These are phyloP conservation scores for Drosophila bunnanda DNA, from an alignment of 2,888 invertebrate species.

Conservation along the genomic window DNA sequence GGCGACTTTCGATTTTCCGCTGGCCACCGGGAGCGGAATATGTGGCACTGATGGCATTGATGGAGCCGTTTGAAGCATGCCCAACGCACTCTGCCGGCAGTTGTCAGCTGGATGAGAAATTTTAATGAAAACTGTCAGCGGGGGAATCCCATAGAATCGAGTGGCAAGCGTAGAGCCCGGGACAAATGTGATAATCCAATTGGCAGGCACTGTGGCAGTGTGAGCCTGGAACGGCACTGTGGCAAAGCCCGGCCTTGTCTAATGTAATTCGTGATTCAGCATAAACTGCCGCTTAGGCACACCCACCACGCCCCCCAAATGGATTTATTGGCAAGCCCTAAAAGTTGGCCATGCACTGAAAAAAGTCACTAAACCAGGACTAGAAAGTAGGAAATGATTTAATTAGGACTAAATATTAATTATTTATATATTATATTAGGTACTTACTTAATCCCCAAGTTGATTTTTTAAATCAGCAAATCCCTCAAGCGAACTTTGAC, in stretches of 20 bases:
- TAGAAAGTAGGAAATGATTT: too few relatives aligned
- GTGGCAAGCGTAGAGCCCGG: constrained; percentile 10
- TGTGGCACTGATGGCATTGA: constrained; percentile 58
- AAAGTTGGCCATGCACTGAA: constrained; percentile 20
- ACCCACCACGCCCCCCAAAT: constrained; percentile 34
- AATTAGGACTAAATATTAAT: background rate
- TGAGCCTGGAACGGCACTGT: constrained; percentile 27
- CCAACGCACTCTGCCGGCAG: constrained; percentile 43
- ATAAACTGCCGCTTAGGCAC: constrained; percentile 59
- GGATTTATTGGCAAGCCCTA: constrained; percentile 67
- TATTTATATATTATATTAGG: background rate
- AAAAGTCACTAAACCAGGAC: background rate
- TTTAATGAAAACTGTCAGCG: constrained; percentile 67
- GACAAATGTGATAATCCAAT: constrained; percentile 71
- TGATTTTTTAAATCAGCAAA: too few relatives aligned
- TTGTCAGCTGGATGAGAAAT: constrained; percentile 59
- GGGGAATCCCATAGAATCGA: constrained; percentile 6
- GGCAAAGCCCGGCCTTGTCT: constrained; percentile 56
- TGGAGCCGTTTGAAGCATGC: constrained; percentile 69
- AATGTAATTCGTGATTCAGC: constrained; percentile 80
- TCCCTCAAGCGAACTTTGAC: background rate
- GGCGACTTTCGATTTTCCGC: constrained; percentile 56
- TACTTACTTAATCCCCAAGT: too few relatives aligned
- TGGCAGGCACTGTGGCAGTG: constrained; percentile 47
- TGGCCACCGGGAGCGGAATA: constrained; percentile 8